A percentile compares a stretch with the other conserved stretches of the same genome.
Conservation (phyloP, 1,140 invertebrate genomes). For the Acromyrmex heyeri region DNA sequence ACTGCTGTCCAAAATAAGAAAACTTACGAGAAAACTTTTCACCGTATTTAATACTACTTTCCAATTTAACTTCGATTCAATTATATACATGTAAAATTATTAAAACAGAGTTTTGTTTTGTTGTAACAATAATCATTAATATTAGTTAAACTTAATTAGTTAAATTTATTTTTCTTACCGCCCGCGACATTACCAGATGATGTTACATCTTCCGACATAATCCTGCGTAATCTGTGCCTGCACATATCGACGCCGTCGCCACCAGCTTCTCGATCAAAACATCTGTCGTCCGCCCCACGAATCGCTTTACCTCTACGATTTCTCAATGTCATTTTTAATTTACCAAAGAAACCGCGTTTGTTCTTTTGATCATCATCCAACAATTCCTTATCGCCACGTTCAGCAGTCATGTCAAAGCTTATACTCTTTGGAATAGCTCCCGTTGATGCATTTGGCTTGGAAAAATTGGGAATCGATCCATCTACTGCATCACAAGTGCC, state of each 20-base stretch:
- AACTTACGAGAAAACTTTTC: neutral
- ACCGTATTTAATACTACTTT: slow-evolving; percentile 4
- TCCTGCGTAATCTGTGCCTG: slow-evolving; percentile 85
- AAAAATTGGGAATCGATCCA: slow-evolving; percentile 49
- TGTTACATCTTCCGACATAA: slow-evolving; percentile 86
- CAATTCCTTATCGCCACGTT: slow-evolving; percentile 91
- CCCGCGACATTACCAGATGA: slow-evolving; percentile 77
- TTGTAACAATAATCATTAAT: neutral
- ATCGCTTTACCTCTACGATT: slow-evolving; percentile 88
- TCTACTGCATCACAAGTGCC: slow-evolving; percentile 77
- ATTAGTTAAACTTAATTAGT: neutral
- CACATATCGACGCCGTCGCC: slow-evolving; percentile 80
- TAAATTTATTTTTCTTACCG: slow-evolving; percentile 72
- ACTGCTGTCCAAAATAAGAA: neutral
- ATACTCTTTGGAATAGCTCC: slow-evolving; percentile 97
- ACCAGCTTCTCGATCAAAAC: slow-evolving; percentile 84
- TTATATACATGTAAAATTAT: neutral
- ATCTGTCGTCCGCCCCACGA: slow-evolving; percentile 86
- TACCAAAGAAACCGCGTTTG: slow-evolving; percentile 90
- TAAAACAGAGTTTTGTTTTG: neutral
- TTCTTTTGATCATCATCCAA: slow-evolving; percentile 89
- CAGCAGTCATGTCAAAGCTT: slow-evolving; percentile 96
- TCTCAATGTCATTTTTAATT: slow-evolving; percentile 90
- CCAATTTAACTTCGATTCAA: neutral
- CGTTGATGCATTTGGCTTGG: slow-evolving; percentile 89